Evolutionary conservation across 2,888 invertebrate genomes (phyloP), one percentile per base, ranked within the genome.

Genomic region (Clusia tigrina): DNA sequence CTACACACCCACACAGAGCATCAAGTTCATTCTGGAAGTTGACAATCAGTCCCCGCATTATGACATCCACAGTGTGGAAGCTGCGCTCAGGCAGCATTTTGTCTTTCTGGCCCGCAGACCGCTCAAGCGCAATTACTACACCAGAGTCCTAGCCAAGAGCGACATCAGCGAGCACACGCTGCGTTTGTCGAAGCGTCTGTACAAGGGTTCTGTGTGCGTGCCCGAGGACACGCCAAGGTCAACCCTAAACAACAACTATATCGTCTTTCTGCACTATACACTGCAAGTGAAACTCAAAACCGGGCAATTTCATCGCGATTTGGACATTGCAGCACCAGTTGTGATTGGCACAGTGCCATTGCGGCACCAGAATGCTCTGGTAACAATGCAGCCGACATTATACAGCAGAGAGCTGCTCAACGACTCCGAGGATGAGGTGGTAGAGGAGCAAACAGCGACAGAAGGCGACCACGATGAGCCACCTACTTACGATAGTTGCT

Each of bases 161-260:
- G 46, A 68, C 12, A 67, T 79, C 15, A 62, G 70, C 15, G 80
- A 80, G 37, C 71, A 70, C 20, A 78, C 80, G 1, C 54, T 79
- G 59, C 73, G 75, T 2, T 65, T 78, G 26, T 74, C 76, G 57
- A 81, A 80, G 63, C 73, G 78, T 6, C 60, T 74, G 88, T 90
- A 9, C 87, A 88, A 15, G 86, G 88, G 10, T 84, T 86, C 3
- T 85, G 86, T 9, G 84, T 87, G 59, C 81, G 85, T 62, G 86
- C 87, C 32, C 86, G 87, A 68, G 86, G 87, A 70, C 88, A 88
- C 91, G 72, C 91, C 91, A 2, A 91, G 92, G 0, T 90, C 92
- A 2, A 90, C 91, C 1, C 69, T 79, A 2, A 79, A 80, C 64
- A 70, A 73, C 54, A 78, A 76, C 58, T 79, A 78, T 54, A 80